Conservation (phyloP, 2,888 invertebrate genomes). For the Machimus atricapillus region DNA sequence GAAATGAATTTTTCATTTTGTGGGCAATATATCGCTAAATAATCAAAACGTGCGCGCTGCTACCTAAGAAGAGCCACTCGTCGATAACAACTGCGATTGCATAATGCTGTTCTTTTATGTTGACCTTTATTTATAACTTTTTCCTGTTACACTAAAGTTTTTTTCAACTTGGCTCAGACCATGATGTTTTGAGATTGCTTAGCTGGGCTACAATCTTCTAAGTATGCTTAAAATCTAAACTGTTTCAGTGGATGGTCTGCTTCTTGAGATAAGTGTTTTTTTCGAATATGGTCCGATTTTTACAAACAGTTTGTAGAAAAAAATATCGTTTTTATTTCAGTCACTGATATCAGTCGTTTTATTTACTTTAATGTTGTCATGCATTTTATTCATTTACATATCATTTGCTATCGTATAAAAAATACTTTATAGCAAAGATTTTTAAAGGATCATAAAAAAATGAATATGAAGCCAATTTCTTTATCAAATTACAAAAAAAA, state of each 20-base stretch:
- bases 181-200: not conserved
- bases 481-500: not conserved
- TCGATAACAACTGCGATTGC: not conserved
- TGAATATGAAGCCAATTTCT: not conserved
- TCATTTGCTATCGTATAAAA: not conserved
- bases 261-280: not conserved
- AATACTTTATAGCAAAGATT: not conserved
- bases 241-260: not conserved
- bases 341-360: not conserved
- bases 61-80: not conserved
- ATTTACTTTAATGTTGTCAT: not conserved
- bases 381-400: not conserved
- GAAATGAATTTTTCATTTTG: not conserved
- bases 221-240: not conserved
- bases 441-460: not conserved
- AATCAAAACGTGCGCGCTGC: constrained; percentile 6
- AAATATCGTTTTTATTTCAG: not conserved
- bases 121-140: not conserved
- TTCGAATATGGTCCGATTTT: not conserved
- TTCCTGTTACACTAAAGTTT: not conserved
- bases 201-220: not conserved
- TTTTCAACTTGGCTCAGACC: not conserved
- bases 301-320: not conserved
- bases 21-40: not conserved
- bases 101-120: not conserved